Base-by-base conservation (phyloP, 2,888 invertebrate species). In the Drosophila maculinotata region DNA sequence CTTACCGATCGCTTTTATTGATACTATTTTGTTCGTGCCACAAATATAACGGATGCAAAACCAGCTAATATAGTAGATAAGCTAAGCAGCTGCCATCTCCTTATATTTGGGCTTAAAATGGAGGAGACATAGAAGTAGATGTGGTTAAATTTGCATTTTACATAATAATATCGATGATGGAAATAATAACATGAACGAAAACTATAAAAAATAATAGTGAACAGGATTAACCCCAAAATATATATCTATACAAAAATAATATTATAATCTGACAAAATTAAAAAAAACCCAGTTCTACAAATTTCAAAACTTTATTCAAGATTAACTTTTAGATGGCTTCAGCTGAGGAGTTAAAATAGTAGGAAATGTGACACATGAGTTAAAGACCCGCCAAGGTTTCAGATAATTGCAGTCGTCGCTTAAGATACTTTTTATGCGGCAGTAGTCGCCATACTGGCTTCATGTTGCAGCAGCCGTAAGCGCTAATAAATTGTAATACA, bases 401-500 rank as follows among this genome's bases (percentile, higher is more conserved):
- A 53, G 63, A 41, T 75, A 75, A 77, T 82, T 68, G 41, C 48
- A 63, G 51, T 74, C 51, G 51, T 74, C 51, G 54, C 45, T 54
- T 15, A 44, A 51, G 54, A 58, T 42, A 41, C 14, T 15, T 31
- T 39, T 53, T 31, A 33, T 41, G 36, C 10, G 12, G 14, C 23
- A 33, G 41, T 33, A 45, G 64, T 73, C 30, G 33, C 38, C 54
- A 31, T 49, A 28, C 56, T 60, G 54, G 41, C 51, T 68, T 44
- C 38, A 47, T 38, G 53, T 25, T 64, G 72, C n/a, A 56, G 67
- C 35, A 49, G 66, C 72, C 54, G 73, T 78, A 72, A 79, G 84
- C 67, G 84, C 80, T 87, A 87, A 82, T 82, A 82, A 82, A 87
- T 87, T 82, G 81, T 87, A 87, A 87, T 82, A 78, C 87, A 87